A percentile compares a stretch with the other conserved stretches of the same genome.
phyloP scores from a whole-genome alignment of 1,140 invertebrate species.

The Bombus sylvicola region DNA sequence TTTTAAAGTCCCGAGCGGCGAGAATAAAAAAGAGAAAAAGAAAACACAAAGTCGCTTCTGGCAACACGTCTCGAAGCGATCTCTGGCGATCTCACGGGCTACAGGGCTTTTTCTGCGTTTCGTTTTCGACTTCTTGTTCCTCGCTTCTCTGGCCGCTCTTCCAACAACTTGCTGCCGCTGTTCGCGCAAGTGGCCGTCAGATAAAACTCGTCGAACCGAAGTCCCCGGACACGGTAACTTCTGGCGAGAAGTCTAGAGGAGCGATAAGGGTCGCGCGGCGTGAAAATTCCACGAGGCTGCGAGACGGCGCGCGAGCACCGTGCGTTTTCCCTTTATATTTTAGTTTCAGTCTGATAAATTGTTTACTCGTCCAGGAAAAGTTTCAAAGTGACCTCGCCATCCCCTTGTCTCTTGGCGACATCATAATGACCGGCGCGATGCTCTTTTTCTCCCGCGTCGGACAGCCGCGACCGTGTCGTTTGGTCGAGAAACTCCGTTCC shows the following conservation, averaged over 20 bases:
- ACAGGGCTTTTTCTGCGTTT: conserved; percentile 4
- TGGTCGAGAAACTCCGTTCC: neutral
- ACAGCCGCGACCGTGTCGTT: neutral
- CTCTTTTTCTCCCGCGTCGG: conserved; percentile 6
- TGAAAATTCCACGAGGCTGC: conserved; percentile 42
- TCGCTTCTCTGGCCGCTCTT: conserved; percentile 1
- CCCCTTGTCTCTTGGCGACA: conserved; percentile 5
- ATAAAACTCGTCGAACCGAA: conserved; percentile 57
- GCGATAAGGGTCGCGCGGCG: conserved; percentile 57
- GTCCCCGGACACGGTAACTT: conserved; percentile 47
- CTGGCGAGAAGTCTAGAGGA: conserved; percentile 25
- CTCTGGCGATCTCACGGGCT: neutral
- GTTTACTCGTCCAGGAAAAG: conserved; percentile 23
- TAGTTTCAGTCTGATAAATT: conserved; percentile 35
- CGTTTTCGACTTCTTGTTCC: neutral
- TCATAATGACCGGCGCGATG: conserved; percentile 22
- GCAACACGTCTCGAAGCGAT: neutral
- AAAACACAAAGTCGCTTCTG: neutral
- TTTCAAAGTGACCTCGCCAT: conserved; percentile 9
- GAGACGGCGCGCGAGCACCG: no score
- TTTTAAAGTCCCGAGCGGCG: neutral
- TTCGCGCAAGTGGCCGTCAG: conserved; percentile 54
- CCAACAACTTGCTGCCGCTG: conserved; percentile 10
- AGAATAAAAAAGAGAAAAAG: neutral
- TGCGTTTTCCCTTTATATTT: conserved; percentile 13